Evolutionary conservation across 2,797 vertebrate genomes (phyloP).

Genomic region (Urosaurus nigricauda): DNA sequence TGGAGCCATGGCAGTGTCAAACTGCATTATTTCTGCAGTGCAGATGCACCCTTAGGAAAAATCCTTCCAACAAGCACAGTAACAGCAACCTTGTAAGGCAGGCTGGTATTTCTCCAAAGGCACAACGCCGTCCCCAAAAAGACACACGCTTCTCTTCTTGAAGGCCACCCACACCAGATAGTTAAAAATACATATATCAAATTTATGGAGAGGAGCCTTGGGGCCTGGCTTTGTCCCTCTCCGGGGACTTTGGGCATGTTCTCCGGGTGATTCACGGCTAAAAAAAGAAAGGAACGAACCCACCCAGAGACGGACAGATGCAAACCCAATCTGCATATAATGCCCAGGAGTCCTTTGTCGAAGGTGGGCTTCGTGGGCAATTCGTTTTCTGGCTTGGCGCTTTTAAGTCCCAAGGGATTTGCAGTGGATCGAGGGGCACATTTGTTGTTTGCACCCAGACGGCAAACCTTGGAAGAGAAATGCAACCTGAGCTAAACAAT

Average conservation of each 20-base stretch:
- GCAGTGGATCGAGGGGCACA: background rate
- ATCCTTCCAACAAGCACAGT: no score
- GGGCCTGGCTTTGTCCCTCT: background rate
- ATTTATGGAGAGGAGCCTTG: no score
- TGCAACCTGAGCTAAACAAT: no score
- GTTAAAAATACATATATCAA: no score
- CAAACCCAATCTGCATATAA: no score
- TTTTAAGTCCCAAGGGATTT: no score
- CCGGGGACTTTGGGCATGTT: background rate
- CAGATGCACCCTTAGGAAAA: no score
- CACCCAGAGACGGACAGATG: background rate
- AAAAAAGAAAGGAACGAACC: background rate
- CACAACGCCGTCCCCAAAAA: background rate
- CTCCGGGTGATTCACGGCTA: constrained; percentile 22
- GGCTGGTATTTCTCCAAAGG: no score
- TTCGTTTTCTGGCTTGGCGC: background rate
- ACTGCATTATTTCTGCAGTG: no score
- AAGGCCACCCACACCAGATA: background rate
- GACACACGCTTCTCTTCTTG: background rate
- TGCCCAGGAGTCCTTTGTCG: background rate
- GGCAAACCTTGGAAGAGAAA: background rate
- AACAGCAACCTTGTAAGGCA: no score
- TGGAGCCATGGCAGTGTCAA: no score
- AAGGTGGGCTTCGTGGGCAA: background rate
- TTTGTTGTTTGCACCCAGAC: no score